Evolutionary conservation across 2,888 invertebrate genomes (phyloP).

Genomic region (Athalia circularis): DNA sequence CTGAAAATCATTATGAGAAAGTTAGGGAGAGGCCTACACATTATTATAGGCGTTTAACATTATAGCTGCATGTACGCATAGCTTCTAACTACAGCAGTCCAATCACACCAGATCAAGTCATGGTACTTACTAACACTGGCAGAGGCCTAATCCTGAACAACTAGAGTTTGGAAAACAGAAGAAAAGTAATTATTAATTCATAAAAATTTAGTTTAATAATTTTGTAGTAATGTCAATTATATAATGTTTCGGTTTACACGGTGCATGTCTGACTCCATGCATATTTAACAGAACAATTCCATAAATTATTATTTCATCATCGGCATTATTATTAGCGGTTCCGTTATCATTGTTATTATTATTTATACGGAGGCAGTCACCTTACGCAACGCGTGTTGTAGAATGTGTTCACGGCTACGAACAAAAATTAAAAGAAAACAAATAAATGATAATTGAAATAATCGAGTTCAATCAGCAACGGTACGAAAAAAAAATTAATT

Average conservation of each 20-base stretch:
- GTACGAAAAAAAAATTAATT: no score
- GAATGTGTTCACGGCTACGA: background rate
- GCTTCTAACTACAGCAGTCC: slow-evolving; percentile 75
- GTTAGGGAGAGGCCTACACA: slow-evolving; percentile 40
- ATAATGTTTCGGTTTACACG: slow-evolving; percentile 61
- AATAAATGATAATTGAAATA: no score
- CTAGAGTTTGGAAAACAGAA: slow-evolving; percentile 82
- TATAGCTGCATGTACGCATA: slow-evolving; percentile 65
- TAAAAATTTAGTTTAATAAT: slow-evolving; percentile 50
- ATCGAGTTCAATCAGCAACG: no score
- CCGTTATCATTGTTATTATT: background rate
- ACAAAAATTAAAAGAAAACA: background rate
- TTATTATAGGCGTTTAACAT: slow-evolving; percentile 23
- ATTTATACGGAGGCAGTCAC: slow-evolving; percentile 16
- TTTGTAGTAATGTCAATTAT: slow-evolving; percentile 32
- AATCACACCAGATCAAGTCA: slow-evolving; percentile 76
- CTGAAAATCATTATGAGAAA: slow-evolving; percentile 45
- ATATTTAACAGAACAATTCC: background rate
- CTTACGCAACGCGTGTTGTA: background rate
- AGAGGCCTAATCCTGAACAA: slow-evolving; percentile 99
- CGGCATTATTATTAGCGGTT: background rate
- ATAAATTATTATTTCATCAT: background rate
- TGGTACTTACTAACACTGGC: slow-evolving; percentile 97
- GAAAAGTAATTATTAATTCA: slow-evolving; percentile 68
- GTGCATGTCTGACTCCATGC: slow-evolving; percentile 60